Evolutionary conservation across 2,113 vertebrate genomes (phyloP).

Genomic region (Urocolius indicus): DNA sequence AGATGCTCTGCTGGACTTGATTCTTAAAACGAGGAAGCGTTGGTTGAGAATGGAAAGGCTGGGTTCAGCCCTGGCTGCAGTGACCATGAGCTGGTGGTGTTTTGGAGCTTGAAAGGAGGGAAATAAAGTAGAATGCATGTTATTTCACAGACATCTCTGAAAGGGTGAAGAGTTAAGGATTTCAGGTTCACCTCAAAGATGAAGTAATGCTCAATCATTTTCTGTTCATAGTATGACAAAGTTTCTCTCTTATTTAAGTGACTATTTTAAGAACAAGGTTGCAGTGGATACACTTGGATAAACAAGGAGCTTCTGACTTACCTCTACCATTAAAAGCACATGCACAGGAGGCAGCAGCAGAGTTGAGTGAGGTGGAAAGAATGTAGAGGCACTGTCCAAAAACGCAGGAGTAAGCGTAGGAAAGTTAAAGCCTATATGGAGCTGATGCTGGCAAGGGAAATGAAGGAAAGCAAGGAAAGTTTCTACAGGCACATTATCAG

Average conservation of each 20-base stretch:
- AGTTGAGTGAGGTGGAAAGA: background rate
- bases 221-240: background rate
- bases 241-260: background rate
- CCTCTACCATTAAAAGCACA: background rate
- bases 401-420: background rate
- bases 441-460: background rate
- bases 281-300: background rate
- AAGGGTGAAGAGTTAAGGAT: background rate
- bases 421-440: background rate
- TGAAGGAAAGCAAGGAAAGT: background rate
- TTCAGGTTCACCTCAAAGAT: background rate
- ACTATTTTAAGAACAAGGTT: background rate
- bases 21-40: background rate
- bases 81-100: background rate
- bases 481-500: background rate
- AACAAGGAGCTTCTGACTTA: background rate
- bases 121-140: background rate
- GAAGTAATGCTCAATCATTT: background rate
- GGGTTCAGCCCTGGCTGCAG: background rate
- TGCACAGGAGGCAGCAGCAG: background rate
- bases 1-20: background rate
- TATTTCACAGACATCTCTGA: background rate
- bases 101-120: background rate
- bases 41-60: background rate
- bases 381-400: background rate